Percentiles rank a stretch among this genome's conserved stretches.
Evolutionary conservation across 1,140 invertebrate genomes (phyloP).

Genomic region (Bilobella aurantiaca): DNA sequence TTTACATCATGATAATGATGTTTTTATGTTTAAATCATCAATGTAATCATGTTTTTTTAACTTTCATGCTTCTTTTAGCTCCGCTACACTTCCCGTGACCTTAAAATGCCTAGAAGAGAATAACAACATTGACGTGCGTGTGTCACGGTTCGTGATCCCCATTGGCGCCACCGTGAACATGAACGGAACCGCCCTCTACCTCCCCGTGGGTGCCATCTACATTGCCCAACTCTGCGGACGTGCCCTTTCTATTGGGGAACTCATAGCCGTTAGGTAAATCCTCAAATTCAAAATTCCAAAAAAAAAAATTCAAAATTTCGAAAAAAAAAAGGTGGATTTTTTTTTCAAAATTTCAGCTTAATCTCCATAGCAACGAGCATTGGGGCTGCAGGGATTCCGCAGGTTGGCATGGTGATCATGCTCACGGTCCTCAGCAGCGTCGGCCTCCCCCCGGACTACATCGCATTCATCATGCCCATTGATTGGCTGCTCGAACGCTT

Average conservation of each 20-base stretch:
- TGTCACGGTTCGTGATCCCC: conserved; percentile 53
- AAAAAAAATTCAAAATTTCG: too few relatives aligned
- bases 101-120: conserved; percentile 55
- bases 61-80: too few relatives aligned
- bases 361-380: conserved; percentile 54
- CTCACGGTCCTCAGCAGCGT: conserved; percentile 54
- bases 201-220: conserved; percentile 56
- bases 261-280: conserved; percentile 50
- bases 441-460: conserved; percentile 53
- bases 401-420: conserved; percentile 47
- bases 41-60: too few relatives aligned
- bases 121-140: conserved; percentile 49
- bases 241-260: conserved; percentile 46
- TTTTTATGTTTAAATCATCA: too few relatives aligned
- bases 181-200: conserved; percentile 50
- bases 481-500: conserved; percentile 55
- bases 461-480: conserved; percentile 51
- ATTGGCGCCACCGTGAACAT: conserved; percentile 44
- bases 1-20: too few relatives aligned
- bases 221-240: conserved; percentile 58
- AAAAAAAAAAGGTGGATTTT: not conserved
- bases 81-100: conserved; percentile 53
- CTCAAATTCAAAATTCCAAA: too few relatives aligned
- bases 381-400: conserved; percentile 50
- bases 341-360: conserved; percentile 40